Percentiles rank a stretch among this genome's conserved stretches.
Conservation (phyloP, 2,888 invertebrate genomes). For the Eucera pruinosa region DNA sequence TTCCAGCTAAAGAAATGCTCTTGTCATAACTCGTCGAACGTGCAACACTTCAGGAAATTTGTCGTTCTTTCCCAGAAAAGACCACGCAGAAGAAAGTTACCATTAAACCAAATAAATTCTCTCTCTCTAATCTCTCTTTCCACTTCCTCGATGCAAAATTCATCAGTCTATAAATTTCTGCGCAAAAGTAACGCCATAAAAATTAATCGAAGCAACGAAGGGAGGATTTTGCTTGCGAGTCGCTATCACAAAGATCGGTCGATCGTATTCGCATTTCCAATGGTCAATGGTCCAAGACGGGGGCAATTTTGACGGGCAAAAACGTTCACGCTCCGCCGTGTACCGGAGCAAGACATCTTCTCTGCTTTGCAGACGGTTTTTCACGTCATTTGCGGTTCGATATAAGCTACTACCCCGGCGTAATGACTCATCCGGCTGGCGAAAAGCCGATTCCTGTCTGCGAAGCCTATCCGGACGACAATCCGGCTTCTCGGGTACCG, state of each 20-base stretch:
- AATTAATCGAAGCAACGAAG: neutral
- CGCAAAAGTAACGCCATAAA: neutral
- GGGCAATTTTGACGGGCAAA: constrained; percentile 45
- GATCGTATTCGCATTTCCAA: constrained; percentile 40
- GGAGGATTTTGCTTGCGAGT: neutral
- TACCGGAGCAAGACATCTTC: constrained; percentile 40
- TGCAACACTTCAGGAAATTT: constrained; percentile 13
- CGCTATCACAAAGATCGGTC: neutral
- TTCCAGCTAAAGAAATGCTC: constrained; percentile 19
- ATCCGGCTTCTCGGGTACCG: constrained; percentile 63
- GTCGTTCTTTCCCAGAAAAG: neutral
- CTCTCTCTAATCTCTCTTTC: too few species aligned
- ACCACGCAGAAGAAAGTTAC: neutral
- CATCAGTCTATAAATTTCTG: neutral
- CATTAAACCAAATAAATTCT: neutral
- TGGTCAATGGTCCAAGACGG: constrained; percentile 52
- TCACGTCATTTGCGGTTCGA: constrained; percentile 59
- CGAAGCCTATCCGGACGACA: constrained; percentile 49
- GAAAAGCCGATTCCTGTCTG: constrained; percentile 55
- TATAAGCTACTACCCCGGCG: constrained; percentile 40
- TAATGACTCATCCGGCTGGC: constrained; percentile 59
- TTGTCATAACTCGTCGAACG: constrained; percentile 24
- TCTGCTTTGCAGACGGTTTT: constrained; percentile 40
- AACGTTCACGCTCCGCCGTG: constrained; percentile 40
- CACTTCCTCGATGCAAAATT: too few species aligned